phyloP scores from a whole-genome alignment of 2,113 vertebrate genomes.

The Saimiri boliviensis region DNA sequence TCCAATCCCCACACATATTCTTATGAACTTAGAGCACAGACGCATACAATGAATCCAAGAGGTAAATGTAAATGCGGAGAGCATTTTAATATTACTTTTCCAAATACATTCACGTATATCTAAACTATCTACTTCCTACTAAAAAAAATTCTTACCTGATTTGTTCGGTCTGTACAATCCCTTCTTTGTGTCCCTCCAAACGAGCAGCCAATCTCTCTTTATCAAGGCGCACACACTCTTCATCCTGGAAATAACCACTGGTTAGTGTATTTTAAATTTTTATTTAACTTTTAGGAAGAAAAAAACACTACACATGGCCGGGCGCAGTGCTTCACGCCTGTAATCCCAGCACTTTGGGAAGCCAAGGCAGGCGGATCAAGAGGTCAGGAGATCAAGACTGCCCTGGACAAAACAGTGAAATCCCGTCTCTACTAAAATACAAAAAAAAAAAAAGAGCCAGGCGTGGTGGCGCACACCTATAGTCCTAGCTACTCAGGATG shows the following conservation, averaged over 20 bases:
- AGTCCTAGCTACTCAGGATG: too few species aligned
- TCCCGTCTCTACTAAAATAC: too few species aligned
- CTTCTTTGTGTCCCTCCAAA: slow-evolving; percentile 98
- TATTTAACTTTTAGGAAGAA: neutral
- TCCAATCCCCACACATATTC: neutral
- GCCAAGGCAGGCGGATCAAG: too few species aligned
- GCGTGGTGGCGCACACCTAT: too few species aligned
- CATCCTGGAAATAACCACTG: slow-evolving; percentile 88
- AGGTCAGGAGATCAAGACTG: too few species aligned
- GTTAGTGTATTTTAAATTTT: neutral
- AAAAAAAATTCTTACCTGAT: slow-evolving; percentile 89
- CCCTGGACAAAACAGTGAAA: too few species aligned
- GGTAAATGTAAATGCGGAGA: neutral
- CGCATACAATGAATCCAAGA: neutral
- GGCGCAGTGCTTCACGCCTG: too few species aligned
- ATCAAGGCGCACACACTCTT: slow-evolving; percentile 97
- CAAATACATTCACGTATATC: neutral
- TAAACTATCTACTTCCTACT: neutral
- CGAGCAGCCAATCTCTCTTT: slow-evolving; percentile 99
- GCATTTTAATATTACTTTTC: neutral
- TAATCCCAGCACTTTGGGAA: too few species aligned
- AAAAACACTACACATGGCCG: neutral
- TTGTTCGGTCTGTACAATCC: slow-evolving; percentile 98
- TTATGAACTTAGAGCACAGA: neutral
- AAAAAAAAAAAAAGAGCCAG: too few species aligned